phyloP scores from a whole-genome alignment of 2,888 invertebrate genomes.

The Coleophora deauratella region DNA sequence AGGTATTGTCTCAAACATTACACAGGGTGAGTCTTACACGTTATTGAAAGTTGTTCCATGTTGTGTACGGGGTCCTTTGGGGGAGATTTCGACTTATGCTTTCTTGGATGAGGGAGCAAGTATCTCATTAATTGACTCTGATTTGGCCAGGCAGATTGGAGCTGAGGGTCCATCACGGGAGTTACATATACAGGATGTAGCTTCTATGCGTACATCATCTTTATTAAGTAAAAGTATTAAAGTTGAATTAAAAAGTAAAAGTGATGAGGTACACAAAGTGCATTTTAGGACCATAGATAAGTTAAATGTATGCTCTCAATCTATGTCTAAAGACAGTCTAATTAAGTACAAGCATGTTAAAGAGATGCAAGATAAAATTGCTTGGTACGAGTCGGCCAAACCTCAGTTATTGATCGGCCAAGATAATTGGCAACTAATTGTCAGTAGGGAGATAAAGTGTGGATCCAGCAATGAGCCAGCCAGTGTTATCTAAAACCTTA shows the following conservation, averaged over 20 bases:
- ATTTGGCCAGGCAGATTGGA: slow-evolving; percentile 5
- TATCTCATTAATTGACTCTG: slow-evolving; percentile 7
- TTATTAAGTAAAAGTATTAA: not conserved
- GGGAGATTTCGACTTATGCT: slow-evolving; percentile 6
- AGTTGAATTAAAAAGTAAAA: not conserved
- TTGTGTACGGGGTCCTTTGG: slow-evolving; percentile 4
- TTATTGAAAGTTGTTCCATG: slow-evolving; percentile 12
- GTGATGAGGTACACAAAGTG: not conserved
- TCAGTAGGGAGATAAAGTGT: not conserved
- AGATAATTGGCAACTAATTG: slow-evolving; percentile 10
- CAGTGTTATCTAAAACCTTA: slow-evolving; percentile 8
- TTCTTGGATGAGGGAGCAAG: slow-evolving; percentile 15
- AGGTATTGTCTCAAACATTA: too few species aligned
- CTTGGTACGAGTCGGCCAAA: slow-evolving; percentile 4
- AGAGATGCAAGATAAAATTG: not conserved
- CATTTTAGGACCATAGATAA: slow-evolving; percentile 1
- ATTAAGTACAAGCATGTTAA: slow-evolving; percentile 3
- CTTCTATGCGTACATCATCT: not conserved
- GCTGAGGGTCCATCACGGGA: slow-evolving; percentile 6
- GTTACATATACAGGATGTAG: slow-evolving; percentile 2
- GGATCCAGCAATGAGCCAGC: slow-evolving; percentile 6
- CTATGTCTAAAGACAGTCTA: not conserved
- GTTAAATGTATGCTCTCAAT: slow-evolving; percentile 1
- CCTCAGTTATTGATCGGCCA: slow-evolving; percentile 7
- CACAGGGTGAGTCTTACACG: not conserved